Conservation (phyloP, 2,888 invertebrate species). For the Lepas anatifera region DNA sequence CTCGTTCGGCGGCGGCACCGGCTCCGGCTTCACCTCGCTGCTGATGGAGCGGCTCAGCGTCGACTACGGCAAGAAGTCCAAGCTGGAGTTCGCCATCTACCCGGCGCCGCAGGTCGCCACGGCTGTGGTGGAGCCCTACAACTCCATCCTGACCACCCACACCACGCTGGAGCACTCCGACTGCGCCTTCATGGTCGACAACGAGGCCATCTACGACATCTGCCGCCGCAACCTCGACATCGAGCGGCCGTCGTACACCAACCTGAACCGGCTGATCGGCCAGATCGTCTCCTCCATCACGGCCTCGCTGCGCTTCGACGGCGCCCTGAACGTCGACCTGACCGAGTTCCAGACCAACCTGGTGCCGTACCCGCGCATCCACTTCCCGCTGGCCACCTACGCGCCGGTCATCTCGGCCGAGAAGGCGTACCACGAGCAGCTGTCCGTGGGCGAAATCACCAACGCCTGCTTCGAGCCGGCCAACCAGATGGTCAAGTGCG, state of each 20-base stretch:
- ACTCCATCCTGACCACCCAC: slow-evolving; percentile 43
- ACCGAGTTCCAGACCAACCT: slow-evolving; percentile 27
- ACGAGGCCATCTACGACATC: slow-evolving; percentile 65
- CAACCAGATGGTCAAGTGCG: slow-evolving; percentile 29
- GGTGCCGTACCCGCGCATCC: slow-evolving; percentile 64
- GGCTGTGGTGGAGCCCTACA: slow-evolving; percentile 45
- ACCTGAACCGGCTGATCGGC: slow-evolving; percentile 68
- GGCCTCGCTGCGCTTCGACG: slow-evolving; percentile 27
- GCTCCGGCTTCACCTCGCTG: slow-evolving; percentile 76
- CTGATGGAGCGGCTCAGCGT: slow-evolving; percentile 71
- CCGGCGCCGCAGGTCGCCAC: slow-evolving; percentile 56
- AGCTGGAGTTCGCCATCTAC: slow-evolving; percentile 76
- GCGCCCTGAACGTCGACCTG: slow-evolving; percentile 26
- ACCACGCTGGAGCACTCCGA: slow-evolving; percentile 43
- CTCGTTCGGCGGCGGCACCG: slow-evolving; percentile 75
- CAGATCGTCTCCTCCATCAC: slow-evolving; percentile 42
- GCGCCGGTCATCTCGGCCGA: slow-evolving; percentile 37
- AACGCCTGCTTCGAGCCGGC: slow-evolving; percentile 34
- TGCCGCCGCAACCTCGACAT: slow-evolving; percentile 73
- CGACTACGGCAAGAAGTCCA: slow-evolving; percentile 77
- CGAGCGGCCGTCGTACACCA: slow-evolving; percentile 68
- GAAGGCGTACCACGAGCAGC: slow-evolving; percentile 77
- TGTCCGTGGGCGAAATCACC: slow-evolving; percentile 73
- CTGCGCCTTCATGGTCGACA: slow-evolving; percentile 43
- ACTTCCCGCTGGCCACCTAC: slow-evolving; percentile 57